Evolutionary conservation across 2,888 invertebrate species (phyloP).

Genomic region (Crematogaster levior): DNA sequence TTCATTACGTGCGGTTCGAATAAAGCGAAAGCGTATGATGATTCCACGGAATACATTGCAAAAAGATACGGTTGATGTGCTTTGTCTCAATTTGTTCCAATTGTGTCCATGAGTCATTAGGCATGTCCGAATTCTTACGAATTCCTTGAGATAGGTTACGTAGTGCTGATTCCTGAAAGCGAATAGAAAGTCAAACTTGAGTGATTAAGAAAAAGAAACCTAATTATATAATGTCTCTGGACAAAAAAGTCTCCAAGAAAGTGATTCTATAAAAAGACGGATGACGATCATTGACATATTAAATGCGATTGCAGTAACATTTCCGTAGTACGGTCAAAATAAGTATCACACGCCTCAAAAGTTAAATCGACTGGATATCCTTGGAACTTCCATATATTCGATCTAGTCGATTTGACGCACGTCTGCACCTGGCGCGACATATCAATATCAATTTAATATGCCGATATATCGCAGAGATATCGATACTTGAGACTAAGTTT

Average conservation of each 20-base stretch:
- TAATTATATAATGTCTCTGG: background rate
- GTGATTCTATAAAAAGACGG: background rate
- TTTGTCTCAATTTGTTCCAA: background rate
- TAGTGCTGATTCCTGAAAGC: constrained; percentile 3
- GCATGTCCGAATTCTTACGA: background rate
- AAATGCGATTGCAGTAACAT: background rate
- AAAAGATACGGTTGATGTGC: background rate
- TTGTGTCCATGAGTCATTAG: background rate
- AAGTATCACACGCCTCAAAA: background rate
- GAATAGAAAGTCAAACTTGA: background rate
- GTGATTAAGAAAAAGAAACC: background rate
- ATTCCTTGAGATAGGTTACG: background rate
- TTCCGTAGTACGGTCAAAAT: background rate
- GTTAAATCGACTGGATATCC: constrained; percentile 28
- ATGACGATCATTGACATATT: background rate
- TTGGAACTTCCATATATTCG: constrained; percentile 19
- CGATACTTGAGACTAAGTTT: background rate
- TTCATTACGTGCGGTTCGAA: background rate
- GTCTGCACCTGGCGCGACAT: background rate
- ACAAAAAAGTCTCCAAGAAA: background rate
- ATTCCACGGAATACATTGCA: constrained; percentile 19
- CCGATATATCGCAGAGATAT: constrained; percentile 8
- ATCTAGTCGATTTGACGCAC: background rate
- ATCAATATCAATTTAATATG: constrained; percentile 7
- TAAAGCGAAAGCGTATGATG: background rate